Conservation (phyloP, 2,888 invertebrate species). For the Xestia xanthographa region DNA sequence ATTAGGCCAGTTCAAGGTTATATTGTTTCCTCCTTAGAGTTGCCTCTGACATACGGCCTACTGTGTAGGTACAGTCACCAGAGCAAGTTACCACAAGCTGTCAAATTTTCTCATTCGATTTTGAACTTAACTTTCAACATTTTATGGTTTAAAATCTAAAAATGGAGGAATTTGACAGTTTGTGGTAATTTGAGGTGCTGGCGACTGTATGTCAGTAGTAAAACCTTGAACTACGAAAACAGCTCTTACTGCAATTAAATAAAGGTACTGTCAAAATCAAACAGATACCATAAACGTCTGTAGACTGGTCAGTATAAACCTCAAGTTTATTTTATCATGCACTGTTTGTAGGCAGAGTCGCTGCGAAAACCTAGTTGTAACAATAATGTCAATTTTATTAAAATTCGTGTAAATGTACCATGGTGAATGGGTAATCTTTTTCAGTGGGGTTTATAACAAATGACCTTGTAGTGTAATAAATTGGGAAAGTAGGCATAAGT, state of each 20-base stretch:
- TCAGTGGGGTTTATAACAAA: conserved; percentile 26
- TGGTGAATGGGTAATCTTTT: conserved; percentile 37
- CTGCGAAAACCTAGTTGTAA: not conserved
- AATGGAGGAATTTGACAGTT: too few relatives aligned
- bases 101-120: too few relatives aligned
- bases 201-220: not conserved
- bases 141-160: too few relatives aligned
- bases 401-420: conserved; percentile 11
- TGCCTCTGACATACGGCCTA: not conserved
- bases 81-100: too few relatives aligned
- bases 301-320: not conserved
- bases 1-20: not conserved
- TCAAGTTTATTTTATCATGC: not conserved
- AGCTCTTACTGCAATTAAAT: not conserved
- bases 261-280: not conserved
- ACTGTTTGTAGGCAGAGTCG: not conserved
- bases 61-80: not conserved
- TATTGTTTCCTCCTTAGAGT: not conserved
- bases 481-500: conserved; percentile 1
- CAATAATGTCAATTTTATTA: conserved; percentile 16
- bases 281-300: too few relatives aligned
- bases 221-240: not conserved
- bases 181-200: too few relatives aligned
- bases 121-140: too few relatives aligned
- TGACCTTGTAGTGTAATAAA: conserved; percentile 9